A percentile compares a stretch with the other conserved stretches of the same genome.
phyloP scores from a whole-genome alignment of 37 sponge, comb jelly and placozoan genomes.

The Oopsacas minuta region DNA sequence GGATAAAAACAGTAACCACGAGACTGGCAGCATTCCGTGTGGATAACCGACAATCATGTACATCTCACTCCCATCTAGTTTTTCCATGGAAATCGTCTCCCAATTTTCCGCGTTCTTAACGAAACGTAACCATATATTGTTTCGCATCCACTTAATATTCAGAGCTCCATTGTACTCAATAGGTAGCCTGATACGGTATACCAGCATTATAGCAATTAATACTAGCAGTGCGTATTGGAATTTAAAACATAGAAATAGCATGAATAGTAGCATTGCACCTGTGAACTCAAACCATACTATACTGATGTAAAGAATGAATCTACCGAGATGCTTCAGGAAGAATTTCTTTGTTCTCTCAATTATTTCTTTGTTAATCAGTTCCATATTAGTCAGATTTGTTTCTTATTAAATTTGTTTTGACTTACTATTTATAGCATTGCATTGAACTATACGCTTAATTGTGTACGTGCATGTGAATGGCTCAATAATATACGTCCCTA shows the following conservation, averaged over 20 bases:
- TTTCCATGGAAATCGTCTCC: neutral
- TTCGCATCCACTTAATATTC: neutral
- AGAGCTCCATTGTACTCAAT: conserved; percentile 10
- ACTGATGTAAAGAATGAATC: neutral
- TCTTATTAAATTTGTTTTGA: neutral
- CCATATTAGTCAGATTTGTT: neutral
- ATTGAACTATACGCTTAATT: too few relatives aligned
- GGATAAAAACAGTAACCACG: neutral
- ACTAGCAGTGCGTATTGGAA: neutral
- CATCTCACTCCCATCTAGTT: neutral
- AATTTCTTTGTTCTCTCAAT: neutral
- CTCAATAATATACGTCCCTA: too few relatives aligned
- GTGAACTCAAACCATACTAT: neutral
- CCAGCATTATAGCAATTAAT: neutral
- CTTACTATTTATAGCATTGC: too few relatives aligned
- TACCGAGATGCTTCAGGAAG: neutral
- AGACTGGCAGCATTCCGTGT: neutral
- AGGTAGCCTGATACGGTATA: neutral
- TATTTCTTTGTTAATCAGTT: neutral
- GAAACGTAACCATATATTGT: neutral
- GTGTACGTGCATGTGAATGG: too few relatives aligned
- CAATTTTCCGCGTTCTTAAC: neutral
- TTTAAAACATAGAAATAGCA: neutral
- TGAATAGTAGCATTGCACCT: neutral
- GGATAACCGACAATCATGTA: neutral